Conservation (phyloP, 2,113 vertebrate genomes). For the Australoheros scitulus region DNA sequence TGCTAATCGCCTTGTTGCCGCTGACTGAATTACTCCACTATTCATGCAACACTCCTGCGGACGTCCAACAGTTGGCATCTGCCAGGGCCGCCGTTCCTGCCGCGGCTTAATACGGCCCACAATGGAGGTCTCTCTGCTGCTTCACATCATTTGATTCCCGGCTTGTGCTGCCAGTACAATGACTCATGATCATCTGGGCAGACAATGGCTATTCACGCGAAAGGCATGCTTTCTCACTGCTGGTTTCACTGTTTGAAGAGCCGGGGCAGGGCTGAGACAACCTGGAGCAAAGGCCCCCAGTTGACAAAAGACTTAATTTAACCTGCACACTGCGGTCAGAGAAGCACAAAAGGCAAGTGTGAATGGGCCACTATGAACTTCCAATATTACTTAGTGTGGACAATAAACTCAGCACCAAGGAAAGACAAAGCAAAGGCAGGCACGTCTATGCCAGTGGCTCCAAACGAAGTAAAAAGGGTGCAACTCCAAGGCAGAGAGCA, state of each 20-base stretch:
- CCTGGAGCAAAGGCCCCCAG: constrained; percentile 47
- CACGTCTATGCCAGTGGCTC: not conserved
- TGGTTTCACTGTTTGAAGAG: constrained; percentile 39
- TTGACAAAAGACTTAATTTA: constrained; percentile 50
- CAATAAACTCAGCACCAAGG: fast-evolving
- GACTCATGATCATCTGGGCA: constrained; percentile 49
- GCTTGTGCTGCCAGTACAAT: constrained; percentile 47
- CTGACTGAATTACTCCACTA: constrained; percentile 50
- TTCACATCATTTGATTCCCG: constrained; percentile 49
- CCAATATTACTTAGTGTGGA: not conserved
- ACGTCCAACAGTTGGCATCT: constrained; percentile 26
- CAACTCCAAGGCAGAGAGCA: not conserved
- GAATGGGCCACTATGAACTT: not conserved
- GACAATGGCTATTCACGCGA: constrained; percentile 49
- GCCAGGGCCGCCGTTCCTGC: constrained; percentile 52
- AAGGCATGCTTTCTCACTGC: constrained; percentile 31
- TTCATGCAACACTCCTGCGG: constrained; percentile 19
- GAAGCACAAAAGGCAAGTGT: not conserved
- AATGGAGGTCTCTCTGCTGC: constrained; percentile 44
- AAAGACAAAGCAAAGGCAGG: not conserved
- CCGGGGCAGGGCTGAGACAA: constrained; percentile 44
- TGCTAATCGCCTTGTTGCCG: constrained; percentile 45
- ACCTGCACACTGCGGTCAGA: constrained; percentile 24
- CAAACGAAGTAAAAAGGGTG: not conserved
- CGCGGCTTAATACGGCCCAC: constrained; percentile 57